Evolutionary conservation across 1,140 invertebrate species (phyloP).

Genomic region (Bombus vancouverensis): DNA sequence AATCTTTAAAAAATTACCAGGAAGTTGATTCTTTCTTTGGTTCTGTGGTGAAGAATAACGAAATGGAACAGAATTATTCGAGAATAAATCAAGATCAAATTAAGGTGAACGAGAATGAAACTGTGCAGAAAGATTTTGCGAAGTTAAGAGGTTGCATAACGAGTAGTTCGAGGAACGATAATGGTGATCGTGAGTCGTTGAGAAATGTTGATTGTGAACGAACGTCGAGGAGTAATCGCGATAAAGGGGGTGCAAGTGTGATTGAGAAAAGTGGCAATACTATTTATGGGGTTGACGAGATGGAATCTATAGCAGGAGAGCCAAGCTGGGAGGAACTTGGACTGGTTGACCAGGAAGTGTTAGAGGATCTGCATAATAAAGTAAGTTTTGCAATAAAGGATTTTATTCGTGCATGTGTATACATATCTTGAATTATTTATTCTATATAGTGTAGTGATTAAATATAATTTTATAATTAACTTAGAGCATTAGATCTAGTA

Average conservation of each 20-base stretch:
- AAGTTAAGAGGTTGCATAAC: neutral
- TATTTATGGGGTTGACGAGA: conserved; percentile 67
- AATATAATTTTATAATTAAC: neutral
- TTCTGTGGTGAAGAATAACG: neutral
- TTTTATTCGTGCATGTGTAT: neutral
- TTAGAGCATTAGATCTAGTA: neutral
- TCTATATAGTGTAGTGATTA: neutral
- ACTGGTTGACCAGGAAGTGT: conserved; percentile 81
- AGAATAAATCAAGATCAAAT: neutral
- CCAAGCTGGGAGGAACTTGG: conserved; percentile 83
- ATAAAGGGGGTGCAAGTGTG: neutral
- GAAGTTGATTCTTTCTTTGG: conserved; percentile 7
- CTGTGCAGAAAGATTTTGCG: conserved; percentile 11
- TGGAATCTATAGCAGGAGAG: conserved; percentile 70
- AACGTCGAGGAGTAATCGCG: conserved; percentile 10
- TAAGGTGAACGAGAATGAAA: neutral
- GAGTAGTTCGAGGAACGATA: neutral
- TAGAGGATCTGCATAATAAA: conserved; percentile 83
- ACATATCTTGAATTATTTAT: neutral
- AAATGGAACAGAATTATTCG: neutral
- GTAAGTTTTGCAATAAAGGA: conserved; percentile 73
- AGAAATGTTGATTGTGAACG: conserved; percentile 38
- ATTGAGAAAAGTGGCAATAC: conserved; percentile 42
- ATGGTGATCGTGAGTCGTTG: neutral
- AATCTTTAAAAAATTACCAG: neutral